phyloP scores from a whole-genome alignment of 2,113 vertebrate genomes.

The Empidonax alnorum region DNA sequence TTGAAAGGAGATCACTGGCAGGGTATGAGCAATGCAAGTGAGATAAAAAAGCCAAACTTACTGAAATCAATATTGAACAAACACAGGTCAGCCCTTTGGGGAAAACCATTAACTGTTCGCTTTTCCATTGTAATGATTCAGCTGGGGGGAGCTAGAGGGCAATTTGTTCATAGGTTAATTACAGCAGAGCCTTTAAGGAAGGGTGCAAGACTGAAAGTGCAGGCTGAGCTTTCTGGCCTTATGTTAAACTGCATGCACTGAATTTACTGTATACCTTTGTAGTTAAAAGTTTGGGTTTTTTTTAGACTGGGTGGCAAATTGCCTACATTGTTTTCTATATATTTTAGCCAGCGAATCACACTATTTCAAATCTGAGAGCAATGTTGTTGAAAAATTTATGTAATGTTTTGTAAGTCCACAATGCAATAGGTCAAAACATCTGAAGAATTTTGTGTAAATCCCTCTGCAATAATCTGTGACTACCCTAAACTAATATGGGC shows the following conservation, averaged over 20 bases:
- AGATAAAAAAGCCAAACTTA: not conserved
- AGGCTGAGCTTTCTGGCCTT: not conserved
- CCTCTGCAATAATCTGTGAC: not conserved
- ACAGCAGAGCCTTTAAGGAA: not conserved
- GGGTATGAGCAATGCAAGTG: not conserved
- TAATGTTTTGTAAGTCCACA: not conserved
- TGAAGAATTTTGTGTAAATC: not conserved
- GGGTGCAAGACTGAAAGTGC: not conserved
- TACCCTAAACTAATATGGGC: not conserved
- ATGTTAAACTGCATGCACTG: not conserved
- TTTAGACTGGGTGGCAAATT: not conserved
- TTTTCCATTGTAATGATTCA: conserved; percentile 39
- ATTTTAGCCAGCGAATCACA: not conserved
- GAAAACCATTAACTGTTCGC: not conserved
- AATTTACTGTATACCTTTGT: not conserved
- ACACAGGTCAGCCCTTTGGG: not conserved
- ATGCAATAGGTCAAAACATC: not conserved
- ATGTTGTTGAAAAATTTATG: not conserved
- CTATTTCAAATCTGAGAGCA: not conserved
- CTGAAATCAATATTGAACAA: not conserved
- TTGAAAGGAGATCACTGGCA: not conserved
- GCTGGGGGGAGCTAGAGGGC: conserved; percentile 69
- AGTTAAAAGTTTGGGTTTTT: not conserved
- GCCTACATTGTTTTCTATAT: not conserved
- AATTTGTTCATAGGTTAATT: conserved; percentile 50